Conservation (phyloP, 2,113 vertebrate species). For the Haemorhous mexicanus region DNA sequence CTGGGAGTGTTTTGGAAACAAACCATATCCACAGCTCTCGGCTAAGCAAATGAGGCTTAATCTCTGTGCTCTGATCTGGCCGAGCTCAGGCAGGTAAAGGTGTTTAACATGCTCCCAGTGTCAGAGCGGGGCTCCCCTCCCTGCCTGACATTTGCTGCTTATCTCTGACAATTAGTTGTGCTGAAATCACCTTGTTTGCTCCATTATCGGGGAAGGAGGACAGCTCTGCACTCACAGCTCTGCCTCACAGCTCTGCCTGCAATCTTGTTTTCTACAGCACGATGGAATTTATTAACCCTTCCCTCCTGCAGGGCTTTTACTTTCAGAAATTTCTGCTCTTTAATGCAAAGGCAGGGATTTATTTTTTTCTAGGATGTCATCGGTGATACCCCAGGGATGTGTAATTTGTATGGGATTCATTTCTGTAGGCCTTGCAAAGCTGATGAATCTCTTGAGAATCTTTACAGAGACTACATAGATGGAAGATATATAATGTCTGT, state of each 20-base stretch:
- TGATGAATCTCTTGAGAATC: neutral
- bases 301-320: neutral
- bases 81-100: neutral
- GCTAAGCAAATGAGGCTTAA: slow-evolving; percentile 1
- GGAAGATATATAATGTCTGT: neutral
- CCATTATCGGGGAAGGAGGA: neutral
- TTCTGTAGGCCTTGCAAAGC: neutral
- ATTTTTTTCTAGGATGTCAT: neutral
- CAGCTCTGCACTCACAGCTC: neutral
- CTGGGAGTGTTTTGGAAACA: neutral
- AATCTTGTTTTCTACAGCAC: neutral
- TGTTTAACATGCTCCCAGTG: neutral
- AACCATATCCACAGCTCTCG: neutral
- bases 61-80: neutral
- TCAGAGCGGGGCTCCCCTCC: neutral
- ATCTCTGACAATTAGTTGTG: slow-evolving; percentile 58
- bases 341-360: neutral
- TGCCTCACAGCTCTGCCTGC: neutral
- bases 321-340: neutral
- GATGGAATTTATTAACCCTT: neutral
- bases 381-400: neutral
- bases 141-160: slow-evolving; percentile 23
- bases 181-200: slow-evolving; percentile 13
- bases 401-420: neutral
- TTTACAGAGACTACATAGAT: neutral